Percentiles rank a stretch among this genome's conserved stretches.
Conservation (phyloP, 2,113 vertebrate genomes). For the Aythya baeri region DNA sequence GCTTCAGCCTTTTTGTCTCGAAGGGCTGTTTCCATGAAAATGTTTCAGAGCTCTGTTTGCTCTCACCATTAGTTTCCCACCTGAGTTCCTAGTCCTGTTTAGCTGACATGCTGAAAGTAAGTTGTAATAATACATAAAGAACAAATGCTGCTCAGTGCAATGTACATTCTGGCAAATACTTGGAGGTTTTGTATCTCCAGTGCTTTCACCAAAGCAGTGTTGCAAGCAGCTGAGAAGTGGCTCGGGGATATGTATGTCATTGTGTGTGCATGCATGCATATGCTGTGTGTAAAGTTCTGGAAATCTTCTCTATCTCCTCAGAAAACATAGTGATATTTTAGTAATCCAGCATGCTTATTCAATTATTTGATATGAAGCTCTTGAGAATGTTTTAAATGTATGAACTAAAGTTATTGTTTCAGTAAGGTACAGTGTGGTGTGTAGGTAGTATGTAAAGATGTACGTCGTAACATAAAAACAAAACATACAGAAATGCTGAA, state of each 20-base stretch:
- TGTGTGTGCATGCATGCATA: background rate
- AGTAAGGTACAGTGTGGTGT: background rate
- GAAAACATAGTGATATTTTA: background rate
- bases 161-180: background rate
- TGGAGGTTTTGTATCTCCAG: background rate
- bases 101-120: background rate
- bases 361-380: background rate
- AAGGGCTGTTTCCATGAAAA: conserved; percentile 8
- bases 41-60: background rate
- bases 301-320: background rate
- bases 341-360: background rate
- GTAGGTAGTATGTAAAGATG: background rate
- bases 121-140: background rate
- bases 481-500: background rate
- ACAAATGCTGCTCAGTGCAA: background rate
- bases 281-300: background rate
- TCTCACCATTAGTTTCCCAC: background rate
- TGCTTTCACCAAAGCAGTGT: background rate
- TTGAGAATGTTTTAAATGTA: background rate
- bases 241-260: background rate
- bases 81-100: background rate
- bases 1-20: background rate
- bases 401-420: background rate
- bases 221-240: background rate
- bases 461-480: background rate